These are phyloP conservation scores for Vultur gryphus DNA, from an alignment of 2,797 vertebrate genomes.

Conservation along the genomic window DNA sequence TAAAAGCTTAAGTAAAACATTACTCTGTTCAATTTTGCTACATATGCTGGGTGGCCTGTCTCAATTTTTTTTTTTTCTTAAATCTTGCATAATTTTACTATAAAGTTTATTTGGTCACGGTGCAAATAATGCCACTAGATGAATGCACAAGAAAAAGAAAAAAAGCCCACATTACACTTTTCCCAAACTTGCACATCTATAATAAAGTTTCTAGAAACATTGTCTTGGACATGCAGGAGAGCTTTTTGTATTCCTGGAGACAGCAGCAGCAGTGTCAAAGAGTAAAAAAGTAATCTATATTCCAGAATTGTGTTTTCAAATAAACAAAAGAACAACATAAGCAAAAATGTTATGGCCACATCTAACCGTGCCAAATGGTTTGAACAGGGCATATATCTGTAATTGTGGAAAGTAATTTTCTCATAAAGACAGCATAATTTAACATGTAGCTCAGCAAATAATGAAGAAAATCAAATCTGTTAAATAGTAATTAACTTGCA, in stretches of 20 bases:
- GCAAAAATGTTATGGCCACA: not conserved
- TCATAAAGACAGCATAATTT: not conserved
- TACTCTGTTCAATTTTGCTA: not conserved
- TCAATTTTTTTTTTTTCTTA: not conserved
- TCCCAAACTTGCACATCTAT: fast-evolving
- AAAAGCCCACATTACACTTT: not conserved
- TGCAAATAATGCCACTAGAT: not conserved
- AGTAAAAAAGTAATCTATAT: not conserved
- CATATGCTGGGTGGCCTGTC: not conserved
- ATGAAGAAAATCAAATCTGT: slow-evolving; percentile 21
- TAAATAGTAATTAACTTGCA: slow-evolving; percentile 36
- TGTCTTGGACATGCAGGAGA: not conserved
- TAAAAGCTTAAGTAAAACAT: not conserved
- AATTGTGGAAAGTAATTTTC: not conserved
- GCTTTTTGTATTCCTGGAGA: not conserved
- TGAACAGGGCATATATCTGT: not conserved
- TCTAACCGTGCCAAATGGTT: not conserved
- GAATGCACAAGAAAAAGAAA: not conserved
- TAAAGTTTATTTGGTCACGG: not conserved
- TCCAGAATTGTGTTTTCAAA: not conserved
- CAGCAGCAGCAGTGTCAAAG: not conserved
- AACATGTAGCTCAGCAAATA: slow-evolving; percentile 12
- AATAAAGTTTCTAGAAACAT: not conserved
- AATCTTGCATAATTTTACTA: not conserved
- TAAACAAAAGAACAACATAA: not conserved